Conservation (phyloP, 1,140 invertebrate genomes). For the Drosophila kohkoa region DNA sequence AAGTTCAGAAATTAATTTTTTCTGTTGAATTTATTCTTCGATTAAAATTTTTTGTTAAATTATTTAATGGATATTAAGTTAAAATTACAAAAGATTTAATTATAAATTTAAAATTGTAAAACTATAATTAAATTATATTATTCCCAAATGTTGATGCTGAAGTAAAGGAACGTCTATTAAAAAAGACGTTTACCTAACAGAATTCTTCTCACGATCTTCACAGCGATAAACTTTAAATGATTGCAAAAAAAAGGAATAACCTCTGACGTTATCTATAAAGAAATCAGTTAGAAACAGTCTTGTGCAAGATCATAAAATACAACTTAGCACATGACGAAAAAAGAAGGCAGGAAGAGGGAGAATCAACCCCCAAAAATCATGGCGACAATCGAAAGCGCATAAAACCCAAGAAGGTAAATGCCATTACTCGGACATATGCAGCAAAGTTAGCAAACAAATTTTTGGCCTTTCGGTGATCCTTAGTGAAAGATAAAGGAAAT, state of each 20-base stretch:
- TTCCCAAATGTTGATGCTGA: no score
- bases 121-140: no score
- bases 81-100: no score
- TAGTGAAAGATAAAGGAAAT: slow-evolving; percentile 69
- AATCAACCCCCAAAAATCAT: slow-evolving; percentile 58
- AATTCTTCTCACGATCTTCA: slow-evolving; percentile 69
- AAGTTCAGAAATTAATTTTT: no score
- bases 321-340: slow-evolving; percentile 68
- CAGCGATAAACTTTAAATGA: slow-evolving; percentile 60
- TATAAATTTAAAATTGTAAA: no score
- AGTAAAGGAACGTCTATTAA: no score
- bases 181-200: slow-evolving; percentile 22
- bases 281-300: slow-evolving; percentile 50
- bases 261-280: slow-evolving; percentile 50
- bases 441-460: slow-evolving; percentile 74
- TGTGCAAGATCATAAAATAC: slow-evolving; percentile 56
- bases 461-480: slow-evolving; percentile 50
- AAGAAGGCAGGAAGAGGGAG: slow-evolving; percentile 35
- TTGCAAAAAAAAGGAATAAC: slow-evolving; percentile 62
- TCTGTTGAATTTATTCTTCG: no score
- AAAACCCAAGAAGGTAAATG: slow-evolving; percentile 54
- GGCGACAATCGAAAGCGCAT: slow-evolving; percentile 18
- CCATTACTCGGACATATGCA: slow-evolving; percentile 76
- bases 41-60: no score
- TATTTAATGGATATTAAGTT: no score